A percentile compares a stretch with the other conserved stretches of the same genome.
Evolutionary conservation across 2,113 vertebrate genomes (phyloP).

Genomic region (Anthoscopus minutus): DNA sequence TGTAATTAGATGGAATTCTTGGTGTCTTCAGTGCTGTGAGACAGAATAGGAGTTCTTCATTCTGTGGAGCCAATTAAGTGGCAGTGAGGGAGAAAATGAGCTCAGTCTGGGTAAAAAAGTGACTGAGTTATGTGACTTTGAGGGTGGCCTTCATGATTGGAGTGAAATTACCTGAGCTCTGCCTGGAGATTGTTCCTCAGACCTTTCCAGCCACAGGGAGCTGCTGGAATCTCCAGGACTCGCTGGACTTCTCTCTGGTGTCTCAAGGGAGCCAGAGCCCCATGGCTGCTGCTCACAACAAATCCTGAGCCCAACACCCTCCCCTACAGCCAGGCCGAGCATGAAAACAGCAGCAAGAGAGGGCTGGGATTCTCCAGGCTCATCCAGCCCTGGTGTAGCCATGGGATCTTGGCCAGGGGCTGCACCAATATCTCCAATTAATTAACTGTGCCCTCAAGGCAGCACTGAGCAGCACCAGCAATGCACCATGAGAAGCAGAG

Average conservation of each 20-base stretch:
- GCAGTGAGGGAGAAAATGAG: background rate
- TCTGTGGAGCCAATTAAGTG: background rate
- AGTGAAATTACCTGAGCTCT: background rate
- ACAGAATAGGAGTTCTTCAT: background rate
- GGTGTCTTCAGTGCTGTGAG: background rate
- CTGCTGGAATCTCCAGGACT: background rate
- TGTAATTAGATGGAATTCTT: conserved; percentile 9
- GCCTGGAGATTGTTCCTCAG: background rate
- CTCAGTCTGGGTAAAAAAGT: background rate
- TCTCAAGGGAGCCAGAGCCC: background rate
- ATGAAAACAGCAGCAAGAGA: background rate
- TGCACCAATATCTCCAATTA: accelerated
- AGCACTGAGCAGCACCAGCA: background rate
- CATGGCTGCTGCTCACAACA: accelerated
- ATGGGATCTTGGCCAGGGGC: background rate
- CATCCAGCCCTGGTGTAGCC: background rate
- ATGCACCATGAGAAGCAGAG: background rate
- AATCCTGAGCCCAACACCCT: accelerated
- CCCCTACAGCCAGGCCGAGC: background rate
- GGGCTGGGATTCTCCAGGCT: background rate
- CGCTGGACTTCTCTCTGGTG: background rate
- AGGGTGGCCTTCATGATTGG: background rate
- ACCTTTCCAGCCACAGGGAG: background rate
- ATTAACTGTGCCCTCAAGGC: too few species aligned
- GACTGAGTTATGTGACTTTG: background rate